Evolutionary conservation across 2,113 vertebrate species (phyloP).

Genomic region (Aphelocoma coerulescens): DNA sequence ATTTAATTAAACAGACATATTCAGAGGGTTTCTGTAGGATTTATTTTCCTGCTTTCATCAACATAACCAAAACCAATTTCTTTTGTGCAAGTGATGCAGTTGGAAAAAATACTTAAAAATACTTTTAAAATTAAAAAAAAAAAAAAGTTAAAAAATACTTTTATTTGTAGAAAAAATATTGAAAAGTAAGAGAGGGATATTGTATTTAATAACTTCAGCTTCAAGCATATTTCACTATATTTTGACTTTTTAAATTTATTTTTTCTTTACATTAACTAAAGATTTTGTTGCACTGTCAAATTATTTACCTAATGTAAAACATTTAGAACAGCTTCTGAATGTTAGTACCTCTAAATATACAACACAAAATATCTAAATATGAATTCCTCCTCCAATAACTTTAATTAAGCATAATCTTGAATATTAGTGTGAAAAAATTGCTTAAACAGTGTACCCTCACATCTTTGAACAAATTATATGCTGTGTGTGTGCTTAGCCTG

Average conservation of each 20-base stretch:
- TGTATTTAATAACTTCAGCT: not conserved
- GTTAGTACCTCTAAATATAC: not conserved
- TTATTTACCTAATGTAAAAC: not conserved
- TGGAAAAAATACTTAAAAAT: not conserved
- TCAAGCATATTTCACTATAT: not conserved
- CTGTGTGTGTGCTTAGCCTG: not conserved
- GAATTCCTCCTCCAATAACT: not conserved
- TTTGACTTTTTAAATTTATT: not conserved
- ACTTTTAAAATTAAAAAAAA: too few relatives aligned
- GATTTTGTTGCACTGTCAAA: not conserved
- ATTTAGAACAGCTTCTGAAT: not conserved
- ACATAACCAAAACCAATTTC: not conserved
- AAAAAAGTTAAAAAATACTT: not conserved
- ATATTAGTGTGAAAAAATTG: not conserved
- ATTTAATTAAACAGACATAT: not conserved
- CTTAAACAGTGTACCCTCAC: not conserved
- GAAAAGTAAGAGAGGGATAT: not conserved
- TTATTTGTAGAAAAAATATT: not conserved
- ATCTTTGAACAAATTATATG: conserved; percentile 43
- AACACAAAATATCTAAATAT: not conserved
- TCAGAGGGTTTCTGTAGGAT: not conserved
- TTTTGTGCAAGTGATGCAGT: not conserved
- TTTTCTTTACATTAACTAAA: not conserved
- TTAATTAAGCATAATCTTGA: not conserved
- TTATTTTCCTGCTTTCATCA: not conserved